Conservation (phyloP, 2,797 vertebrate genomes). For the Ctenopoma multispine region DNA sequence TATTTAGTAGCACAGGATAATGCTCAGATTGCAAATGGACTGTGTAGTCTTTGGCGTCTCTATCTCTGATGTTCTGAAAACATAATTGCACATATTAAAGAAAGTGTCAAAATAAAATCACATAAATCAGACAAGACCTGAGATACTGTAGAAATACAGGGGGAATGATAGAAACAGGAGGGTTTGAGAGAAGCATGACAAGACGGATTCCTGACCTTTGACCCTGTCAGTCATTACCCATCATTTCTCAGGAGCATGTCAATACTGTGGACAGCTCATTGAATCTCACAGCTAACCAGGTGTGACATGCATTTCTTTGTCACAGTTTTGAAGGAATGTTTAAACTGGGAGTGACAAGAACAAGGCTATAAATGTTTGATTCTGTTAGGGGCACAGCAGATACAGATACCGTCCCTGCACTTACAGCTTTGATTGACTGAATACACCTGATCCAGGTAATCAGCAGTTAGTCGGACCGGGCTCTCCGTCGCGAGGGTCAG, state of each 20-base stretch:
- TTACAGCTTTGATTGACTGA: no score
- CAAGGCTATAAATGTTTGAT: no score
- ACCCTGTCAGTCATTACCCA: slow-evolving; percentile 20
- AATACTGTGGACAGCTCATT: slow-evolving; percentile 15
- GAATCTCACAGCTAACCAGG: slow-evolving; percentile 29
- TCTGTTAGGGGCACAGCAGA: no score
- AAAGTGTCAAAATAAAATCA: neutral
- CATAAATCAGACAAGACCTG: no score
- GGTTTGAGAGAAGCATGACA: no score
- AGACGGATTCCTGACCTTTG: slow-evolving; percentile 26
- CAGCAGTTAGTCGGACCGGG: no score
- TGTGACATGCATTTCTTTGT: slow-evolving; percentile 43
- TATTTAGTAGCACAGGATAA: slow-evolving; percentile 11
- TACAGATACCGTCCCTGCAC: no score
- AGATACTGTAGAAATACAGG: no score
- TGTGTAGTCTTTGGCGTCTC: slow-evolving; percentile 4
- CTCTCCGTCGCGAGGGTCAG: no score
- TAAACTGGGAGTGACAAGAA: neutral
- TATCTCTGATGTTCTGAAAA: slow-evolving; percentile 5
- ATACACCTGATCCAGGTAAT: no score
- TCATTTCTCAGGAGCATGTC: slow-evolving; percentile 32
- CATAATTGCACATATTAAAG: slow-evolving; percentile 12
- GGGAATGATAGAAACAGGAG: no score
- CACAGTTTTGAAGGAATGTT: slow-evolving; percentile 22
- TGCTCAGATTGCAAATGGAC: neutral